Percentiles rank a stretch among this genome's conserved stretches.
Conservation (phyloP, 2,888 invertebrate genomes). For the Drosophila mercatorum region DNA sequence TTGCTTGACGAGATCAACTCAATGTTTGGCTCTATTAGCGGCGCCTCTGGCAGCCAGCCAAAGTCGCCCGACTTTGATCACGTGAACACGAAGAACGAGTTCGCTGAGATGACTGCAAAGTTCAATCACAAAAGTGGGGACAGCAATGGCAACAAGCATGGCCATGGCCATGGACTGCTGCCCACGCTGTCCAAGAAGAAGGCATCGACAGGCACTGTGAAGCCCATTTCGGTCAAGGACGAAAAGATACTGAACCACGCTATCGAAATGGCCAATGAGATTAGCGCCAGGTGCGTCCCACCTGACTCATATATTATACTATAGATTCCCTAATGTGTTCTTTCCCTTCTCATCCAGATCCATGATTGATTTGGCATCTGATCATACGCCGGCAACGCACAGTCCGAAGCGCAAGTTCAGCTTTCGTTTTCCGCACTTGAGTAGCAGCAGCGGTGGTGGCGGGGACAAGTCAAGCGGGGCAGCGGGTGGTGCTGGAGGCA, state of each 20-base stretch:
- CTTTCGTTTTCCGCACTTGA: conserved; percentile 88
- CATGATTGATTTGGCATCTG: conserved; percentile 87
- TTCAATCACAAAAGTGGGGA: conserved; percentile 68
- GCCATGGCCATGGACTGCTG: conserved; percentile 50
- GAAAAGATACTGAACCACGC: conserved; percentile 96
- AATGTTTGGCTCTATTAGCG: conserved; percentile 89
- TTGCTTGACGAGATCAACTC: conserved; percentile 95
- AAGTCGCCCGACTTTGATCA: conserved; percentile 85
- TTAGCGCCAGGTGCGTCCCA: conserved; percentile 88
- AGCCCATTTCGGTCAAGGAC: conserved; percentile 97
- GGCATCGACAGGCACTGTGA: conserved; percentile 85
- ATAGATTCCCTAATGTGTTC: background rate
- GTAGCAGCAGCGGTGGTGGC: conserved; percentile 74
- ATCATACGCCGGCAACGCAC: conserved; percentile 86
- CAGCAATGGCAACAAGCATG: conserved; percentile 79
- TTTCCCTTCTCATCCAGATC: conserved; percentile 82
- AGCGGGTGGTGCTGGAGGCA: conserved; percentile 44
- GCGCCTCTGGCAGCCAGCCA: conserved; percentile 76
- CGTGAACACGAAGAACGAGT: conserved; percentile 89
- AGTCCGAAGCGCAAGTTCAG: conserved; percentile 91
- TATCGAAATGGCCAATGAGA: conserved; percentile 96
- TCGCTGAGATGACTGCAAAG: conserved; percentile 87
- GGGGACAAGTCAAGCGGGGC: conserved; percentile 71
- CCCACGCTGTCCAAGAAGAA: conserved; percentile 80
- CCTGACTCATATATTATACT: too few species aligned